A percentile compares a stretch with the other conserved stretches of the same genome.
Conservation (phyloP, 2,888 invertebrate genomes). For the Selenia dentaria region DNA sequence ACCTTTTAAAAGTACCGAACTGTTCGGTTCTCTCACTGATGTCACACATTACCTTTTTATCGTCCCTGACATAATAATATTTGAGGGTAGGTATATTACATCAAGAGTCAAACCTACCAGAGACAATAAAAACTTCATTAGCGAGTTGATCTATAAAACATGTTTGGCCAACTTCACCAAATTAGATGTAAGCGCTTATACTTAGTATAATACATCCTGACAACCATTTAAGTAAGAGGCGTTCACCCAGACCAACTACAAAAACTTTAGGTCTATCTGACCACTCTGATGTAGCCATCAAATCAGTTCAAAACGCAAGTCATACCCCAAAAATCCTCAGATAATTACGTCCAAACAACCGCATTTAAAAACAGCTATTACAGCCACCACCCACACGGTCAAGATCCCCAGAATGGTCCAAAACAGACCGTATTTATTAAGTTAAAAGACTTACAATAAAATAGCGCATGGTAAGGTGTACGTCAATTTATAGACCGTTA, state of each 20-base stretch:
- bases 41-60: no score
- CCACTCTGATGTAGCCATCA: constrained; percentile 6
- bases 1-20: no score
- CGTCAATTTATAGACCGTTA: constrained; percentile 28
- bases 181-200: no score
- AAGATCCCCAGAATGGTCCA: not conserved
- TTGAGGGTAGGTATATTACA: no score
- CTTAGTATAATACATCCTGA: no score
- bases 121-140: no score
- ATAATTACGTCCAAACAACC: constrained; percentile 27
- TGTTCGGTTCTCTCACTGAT: no score
- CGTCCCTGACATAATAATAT: no score
- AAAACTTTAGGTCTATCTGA: constrained; percentile 6
- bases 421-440: constrained; percentile 8
- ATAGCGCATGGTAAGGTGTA: not conserved
- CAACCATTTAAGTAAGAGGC: not conserved
- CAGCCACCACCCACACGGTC: constrained; percentile 28
- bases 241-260: constrained; percentile 4
- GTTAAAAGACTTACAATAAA: not conserved
- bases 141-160: no score
- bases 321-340: constrained; percentile 24
- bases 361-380: constrained; percentile 32
- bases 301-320: constrained; percentile 19
- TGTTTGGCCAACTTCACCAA: no score
- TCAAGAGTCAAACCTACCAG: no score